Evolutionary conservation across 2,888 invertebrate genomes (phyloP).

Genomic region (Odontocerum albicorne): DNA sequence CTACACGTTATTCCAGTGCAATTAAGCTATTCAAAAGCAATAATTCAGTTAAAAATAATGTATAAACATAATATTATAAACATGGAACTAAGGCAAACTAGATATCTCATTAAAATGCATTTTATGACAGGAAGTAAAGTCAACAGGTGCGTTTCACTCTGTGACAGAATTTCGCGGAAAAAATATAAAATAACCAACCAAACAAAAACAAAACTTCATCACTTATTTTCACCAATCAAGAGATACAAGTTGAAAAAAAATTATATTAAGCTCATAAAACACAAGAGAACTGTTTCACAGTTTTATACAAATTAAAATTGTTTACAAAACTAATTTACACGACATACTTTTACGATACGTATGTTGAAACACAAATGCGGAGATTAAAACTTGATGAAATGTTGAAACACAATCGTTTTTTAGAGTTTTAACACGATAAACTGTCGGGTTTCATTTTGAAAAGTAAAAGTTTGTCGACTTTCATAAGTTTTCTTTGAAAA

Average conservation of each 20-base stretch:
- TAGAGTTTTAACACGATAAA: too few species aligned
- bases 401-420: too few species aligned
- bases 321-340: conserved; percentile 21
- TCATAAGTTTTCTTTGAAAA: conserved; percentile 5
- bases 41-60: too few species aligned
- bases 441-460: conserved; percentile 11
- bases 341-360: conserved; percentile 9
- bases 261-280: neutral
- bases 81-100: too few species aligned
- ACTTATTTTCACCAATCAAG: neutral
- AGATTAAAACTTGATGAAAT: too few species aligned
- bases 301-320: conserved; percentile 18
- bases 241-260: neutral
- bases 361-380: neutral
- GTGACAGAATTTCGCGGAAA: conserved; percentile 9
- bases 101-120: too few species aligned
- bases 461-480: conserved; percentile 17
- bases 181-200: neutral
- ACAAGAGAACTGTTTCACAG: conserved; percentile 19
- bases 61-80: too few species aligned
- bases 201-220: conserved; percentile 9
- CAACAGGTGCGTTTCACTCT: neutral
- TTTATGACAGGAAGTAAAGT: neutral
- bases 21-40: too few species aligned
- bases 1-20: too few species aligned